Evolutionary conservation across 1,140 invertebrate genomes (phyloP).

Genomic region (Brachionus rotundiformis): DNA sequence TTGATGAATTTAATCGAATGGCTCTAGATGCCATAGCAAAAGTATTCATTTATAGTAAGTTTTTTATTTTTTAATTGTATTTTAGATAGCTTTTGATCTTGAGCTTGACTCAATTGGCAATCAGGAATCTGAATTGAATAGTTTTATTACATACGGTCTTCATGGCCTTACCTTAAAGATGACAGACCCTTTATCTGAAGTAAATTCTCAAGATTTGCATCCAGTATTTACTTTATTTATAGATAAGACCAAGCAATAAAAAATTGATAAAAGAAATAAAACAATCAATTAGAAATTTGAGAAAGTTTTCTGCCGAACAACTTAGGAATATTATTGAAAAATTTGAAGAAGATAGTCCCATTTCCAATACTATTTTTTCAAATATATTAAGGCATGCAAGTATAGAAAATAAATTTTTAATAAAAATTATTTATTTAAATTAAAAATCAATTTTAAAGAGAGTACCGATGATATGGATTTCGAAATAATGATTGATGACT

Average conservation of each 20-base stretch:
- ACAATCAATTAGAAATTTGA: constrained; percentile 1
- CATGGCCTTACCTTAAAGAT: not conserved
- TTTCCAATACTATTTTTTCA: not conserved
- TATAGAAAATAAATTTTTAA: not conserved
- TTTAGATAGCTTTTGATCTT: constrained; percentile 22
- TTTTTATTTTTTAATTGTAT: not conserved
- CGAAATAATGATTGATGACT: constrained; percentile 25
- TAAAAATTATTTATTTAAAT: not conserved
- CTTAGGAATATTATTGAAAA: not conserved
- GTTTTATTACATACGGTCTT: not conserved
- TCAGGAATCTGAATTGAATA: not conserved
- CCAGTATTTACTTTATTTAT: not conserved
- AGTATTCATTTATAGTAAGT: not conserved
- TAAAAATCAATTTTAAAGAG: not conserved
- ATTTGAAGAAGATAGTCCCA: not conserved
- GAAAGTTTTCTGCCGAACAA: constrained; percentile 19
- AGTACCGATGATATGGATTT: not conserved
- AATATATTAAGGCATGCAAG: not conserved
- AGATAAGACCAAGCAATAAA: not conserved
- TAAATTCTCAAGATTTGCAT: not conserved
- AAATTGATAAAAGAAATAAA: constrained; percentile 3
- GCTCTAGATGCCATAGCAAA: constrained; percentile 13
- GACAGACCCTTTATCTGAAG: not conserved
- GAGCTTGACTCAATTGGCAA: constrained; percentile 6
- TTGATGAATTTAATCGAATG: constrained; percentile 30